Percentiles rank a stretch among this genome's conserved stretches.
Evolutionary conservation across 2,113 vertebrate genomes (phyloP).

Genomic region (Labeo rohita): DNA sequence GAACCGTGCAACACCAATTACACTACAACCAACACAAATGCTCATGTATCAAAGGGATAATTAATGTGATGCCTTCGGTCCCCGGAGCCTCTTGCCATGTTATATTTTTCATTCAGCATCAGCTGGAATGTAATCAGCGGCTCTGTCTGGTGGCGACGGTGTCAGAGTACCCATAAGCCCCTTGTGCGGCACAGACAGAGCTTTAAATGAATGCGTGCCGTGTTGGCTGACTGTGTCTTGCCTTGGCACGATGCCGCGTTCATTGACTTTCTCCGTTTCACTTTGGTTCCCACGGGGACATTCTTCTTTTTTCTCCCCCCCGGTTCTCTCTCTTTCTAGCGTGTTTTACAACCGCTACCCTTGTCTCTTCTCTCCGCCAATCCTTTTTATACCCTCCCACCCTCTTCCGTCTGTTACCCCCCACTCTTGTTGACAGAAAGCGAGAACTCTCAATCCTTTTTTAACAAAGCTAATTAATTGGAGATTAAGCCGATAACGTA

Average conservation of each 20-base stretch:
- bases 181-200: neutral
- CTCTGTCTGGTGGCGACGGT: constrained; percentile 2
- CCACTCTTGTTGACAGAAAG: constrained; percentile 49
- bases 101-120: constrained; percentile 23
- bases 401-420: neutral
- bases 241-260: constrained; percentile 57
- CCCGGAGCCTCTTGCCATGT: constrained; percentile 26
- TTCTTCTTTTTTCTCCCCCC: neutral
- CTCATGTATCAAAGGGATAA: constrained; percentile 31
- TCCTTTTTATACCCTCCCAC: constrained; percentile 9
- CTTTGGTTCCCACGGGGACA: constrained; percentile 53
- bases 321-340: neutral
- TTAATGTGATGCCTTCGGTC: constrained; percentile 17
- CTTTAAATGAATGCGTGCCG: neutral
- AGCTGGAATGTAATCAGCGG: constrained; percentile 26
- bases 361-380: constrained; percentile 11
- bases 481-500: constrained; percentile 61
- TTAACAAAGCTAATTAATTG: constrained; percentile 64
- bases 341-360: constrained; percentile 21
- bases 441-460: constrained; percentile 41
- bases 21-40: constrained; percentile 30
- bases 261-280: constrained; percentile 64
- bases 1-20: constrained; percentile 38
- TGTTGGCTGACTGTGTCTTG: constrained; percentile 26
- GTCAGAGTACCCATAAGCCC: constrained; percentile 23